Base-by-base conservation (phyloP, 2,888 invertebrate genomes). In the Argynnis bischoffii region DNA sequence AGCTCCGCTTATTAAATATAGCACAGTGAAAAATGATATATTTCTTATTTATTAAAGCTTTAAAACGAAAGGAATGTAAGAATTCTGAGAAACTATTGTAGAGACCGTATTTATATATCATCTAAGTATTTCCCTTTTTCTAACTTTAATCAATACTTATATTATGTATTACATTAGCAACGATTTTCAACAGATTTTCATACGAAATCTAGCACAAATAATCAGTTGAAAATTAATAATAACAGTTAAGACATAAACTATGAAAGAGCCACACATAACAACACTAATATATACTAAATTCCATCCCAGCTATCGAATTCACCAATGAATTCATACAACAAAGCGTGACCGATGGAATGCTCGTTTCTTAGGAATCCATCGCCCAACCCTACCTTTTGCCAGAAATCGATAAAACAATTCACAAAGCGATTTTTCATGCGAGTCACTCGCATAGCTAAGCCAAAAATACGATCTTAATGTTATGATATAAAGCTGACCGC, bases 401-500 rank as follows among this genome's bases (percentile, higher is more conserved):
- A 48, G 50, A n/a, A 64, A 70, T 67, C 61, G 63, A 70, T 66
- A 69, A 68, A 68, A 70, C 50, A 70, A 57, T 66, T 69, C 63
- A 51, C 60, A 56, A 54, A 48, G 66, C 64, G 56, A 69, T 69
- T 71, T 69, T 71, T 71, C 66, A 69, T 64, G 55, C 61, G 69
- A 68, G 64, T 63, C 64, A 64, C 71, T 69, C 64, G 56, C 63
- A 63, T 55, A 57, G 68, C 66, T 46, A 47, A 61, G 64, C 66
- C 68, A 60, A 69, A 71, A 71, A 71, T 64, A 69, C 50, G 66
- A 69, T 69, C 71, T 71, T 69, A 71, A 69, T 71, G 67, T 65
- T 57, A 54, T 41, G 57, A 59, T 31, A 48, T 66, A 64, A 63
- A 51, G 41, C 41, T 47, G 18, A 50, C 48, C 69, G 54, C 66